A percentile compares a stretch with the other conserved stretches of the same genome.
phyloP scores from a whole-genome alignment of 2,797 vertebrate genomes.

The Micromesistius poutassou region DNA sequence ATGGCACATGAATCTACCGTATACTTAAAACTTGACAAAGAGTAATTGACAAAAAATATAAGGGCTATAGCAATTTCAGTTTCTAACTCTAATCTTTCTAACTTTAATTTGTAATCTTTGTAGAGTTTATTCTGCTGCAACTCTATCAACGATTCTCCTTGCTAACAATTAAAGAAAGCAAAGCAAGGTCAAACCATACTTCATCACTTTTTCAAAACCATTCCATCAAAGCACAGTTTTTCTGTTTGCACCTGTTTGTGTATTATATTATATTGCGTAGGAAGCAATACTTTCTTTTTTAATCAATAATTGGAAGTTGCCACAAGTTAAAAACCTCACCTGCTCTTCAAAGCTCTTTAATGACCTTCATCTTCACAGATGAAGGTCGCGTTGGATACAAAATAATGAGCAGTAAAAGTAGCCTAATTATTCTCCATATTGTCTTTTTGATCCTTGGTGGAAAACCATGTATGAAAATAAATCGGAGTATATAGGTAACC shows the following conservation, averaged over 20 bases:
- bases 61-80: background rate
- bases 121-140: background rate
- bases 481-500: background rate
- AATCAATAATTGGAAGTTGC: background rate
- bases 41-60: background rate
- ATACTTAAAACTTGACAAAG: no score
- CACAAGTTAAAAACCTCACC: background rate
- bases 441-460: background rate
- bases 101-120: no score
- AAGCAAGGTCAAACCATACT: background rate
- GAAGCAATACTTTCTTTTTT: background rate
- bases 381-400: background rate
- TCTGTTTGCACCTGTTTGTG: background rate
- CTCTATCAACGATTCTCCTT: background rate
- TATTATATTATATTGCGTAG: background rate
- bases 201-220: background rate
- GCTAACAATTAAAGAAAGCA: background rate
- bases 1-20: background rate
- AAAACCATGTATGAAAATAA: background rate
- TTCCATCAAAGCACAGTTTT: background rate
- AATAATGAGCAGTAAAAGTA: background rate
- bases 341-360: background rate
- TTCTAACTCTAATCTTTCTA: background rate
- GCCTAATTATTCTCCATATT: background rate
- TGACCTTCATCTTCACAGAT: background rate